Conservation (phyloP, 2,113 vertebrate species). For the Tiliqua scincoides region DNA sequence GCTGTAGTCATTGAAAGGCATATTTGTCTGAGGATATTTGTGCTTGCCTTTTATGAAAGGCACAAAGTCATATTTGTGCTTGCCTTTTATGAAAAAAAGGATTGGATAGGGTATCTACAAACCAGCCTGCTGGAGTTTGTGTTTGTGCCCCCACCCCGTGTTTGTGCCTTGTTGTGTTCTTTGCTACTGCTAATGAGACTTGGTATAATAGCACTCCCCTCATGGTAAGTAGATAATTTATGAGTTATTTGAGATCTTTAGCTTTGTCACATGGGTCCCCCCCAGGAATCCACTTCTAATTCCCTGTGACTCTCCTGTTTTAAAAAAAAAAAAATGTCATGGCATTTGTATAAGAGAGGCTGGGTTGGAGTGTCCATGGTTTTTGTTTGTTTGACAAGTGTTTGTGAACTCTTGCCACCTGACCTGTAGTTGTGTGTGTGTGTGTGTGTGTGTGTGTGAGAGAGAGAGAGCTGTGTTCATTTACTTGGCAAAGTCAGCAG, state of each 20-base stretch:
- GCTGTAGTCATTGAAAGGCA: neutral
- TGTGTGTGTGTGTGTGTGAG: no score
- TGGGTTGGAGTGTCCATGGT: neutral
- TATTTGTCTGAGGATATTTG: neutral
- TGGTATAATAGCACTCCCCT: no score
- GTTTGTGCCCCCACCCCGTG: no score
- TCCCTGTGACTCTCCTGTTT: no score
- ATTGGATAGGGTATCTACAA: neutral
- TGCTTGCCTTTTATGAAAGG: neutral
- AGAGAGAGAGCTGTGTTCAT: neutral
- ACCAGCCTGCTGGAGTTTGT: neutral
- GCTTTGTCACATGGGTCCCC: no score
- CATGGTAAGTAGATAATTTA: no score
- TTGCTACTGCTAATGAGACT: neutral
- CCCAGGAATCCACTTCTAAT: no score
- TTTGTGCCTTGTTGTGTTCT: neutral
- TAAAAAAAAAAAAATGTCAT: no score
- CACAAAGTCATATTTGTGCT: no score
- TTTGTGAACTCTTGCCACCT: neutral
- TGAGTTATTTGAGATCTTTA: no score
- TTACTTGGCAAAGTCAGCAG: neutral
- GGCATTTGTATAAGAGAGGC: no score
- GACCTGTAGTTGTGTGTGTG: neutral
- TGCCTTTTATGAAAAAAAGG: neutral
- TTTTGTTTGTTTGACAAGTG: neutral